These are phyloP conservation scores for Siphlonurus alternatus DNA, from an alignment of 2,888 invertebrate species.

Conservation along the genomic window DNA sequence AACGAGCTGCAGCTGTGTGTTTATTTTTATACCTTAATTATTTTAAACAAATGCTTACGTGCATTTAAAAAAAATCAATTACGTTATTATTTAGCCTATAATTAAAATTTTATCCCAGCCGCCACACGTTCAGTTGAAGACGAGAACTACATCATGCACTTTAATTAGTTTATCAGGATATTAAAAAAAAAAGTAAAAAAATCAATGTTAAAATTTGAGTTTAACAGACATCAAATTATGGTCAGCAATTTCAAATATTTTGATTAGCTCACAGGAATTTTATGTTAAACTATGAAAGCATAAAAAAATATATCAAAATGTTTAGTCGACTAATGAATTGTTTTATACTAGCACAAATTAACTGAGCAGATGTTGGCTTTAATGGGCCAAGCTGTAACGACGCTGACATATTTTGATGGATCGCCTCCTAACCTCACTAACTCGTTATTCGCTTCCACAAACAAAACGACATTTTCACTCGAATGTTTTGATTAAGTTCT, in stretches of 20 bases:
- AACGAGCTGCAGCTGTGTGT: too few species aligned
- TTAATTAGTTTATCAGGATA: not conserved
- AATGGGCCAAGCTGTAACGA: not conserved
- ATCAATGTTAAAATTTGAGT: not conserved
- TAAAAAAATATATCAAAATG: not conserved
- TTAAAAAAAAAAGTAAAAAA: not conserved
- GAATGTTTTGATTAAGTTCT: too few species aligned
- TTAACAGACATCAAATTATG: not conserved
- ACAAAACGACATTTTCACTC: too few species aligned
- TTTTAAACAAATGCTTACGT: too few species aligned
- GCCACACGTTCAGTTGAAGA: too few species aligned
- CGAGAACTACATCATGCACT: too few species aligned
- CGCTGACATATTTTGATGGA: slow-evolving; percentile 3
- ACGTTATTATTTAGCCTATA: too few species aligned
- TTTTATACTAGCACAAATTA: not conserved
- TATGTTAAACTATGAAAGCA: not conserved
- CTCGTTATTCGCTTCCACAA: too few species aligned
- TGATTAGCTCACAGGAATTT: not conserved
- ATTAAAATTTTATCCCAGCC: too few species aligned
- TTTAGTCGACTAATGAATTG: not conserved
- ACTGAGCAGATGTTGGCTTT: not conserved
- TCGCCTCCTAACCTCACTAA: not conserved
- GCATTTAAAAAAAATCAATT: too few species aligned
- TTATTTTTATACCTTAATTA: too few species aligned
- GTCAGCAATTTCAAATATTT: not conserved